Conservation (phyloP, 1,140 invertebrate species). For the Yoshiicerus persimilis region DNA sequence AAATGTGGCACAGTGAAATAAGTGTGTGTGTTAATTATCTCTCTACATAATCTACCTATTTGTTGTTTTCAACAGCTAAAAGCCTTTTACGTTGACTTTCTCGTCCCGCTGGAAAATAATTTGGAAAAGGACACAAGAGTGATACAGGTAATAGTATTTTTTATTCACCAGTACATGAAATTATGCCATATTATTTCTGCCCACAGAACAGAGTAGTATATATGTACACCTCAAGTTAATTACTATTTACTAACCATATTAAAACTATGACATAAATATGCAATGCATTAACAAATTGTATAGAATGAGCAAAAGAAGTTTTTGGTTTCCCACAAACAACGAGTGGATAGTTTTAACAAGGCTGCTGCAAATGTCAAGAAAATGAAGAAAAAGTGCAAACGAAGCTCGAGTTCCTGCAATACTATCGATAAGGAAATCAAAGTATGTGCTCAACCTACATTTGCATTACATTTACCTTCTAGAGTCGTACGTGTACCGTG, state of each 20-base stretch:
- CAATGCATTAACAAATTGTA: not conserved
- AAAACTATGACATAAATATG: not conserved
- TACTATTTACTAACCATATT: no score
- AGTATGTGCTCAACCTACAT: slow-evolving; percentile 56
- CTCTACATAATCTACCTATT: not conserved
- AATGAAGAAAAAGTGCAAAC: slow-evolving; percentile 78
- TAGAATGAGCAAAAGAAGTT: slow-evolving; percentile 88
- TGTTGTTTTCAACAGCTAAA: slow-evolving; percentile 67
- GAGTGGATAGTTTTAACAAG: slow-evolving; percentile 84
- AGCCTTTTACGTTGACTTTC: slow-evolving; percentile 88
- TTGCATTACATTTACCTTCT: not conserved
- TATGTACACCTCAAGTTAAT: no score
- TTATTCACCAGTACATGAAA: no score
- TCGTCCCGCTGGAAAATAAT: slow-evolving; percentile 88
- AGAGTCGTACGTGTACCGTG: not conserved
- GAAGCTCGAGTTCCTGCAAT: slow-evolving; percentile 64
- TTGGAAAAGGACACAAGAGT: slow-evolving; percentile 91
- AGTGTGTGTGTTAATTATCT: not conserved
- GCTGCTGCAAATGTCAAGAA: slow-evolving; percentile 86
- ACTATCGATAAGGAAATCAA: slow-evolving; percentile 87
- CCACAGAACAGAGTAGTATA: no score
- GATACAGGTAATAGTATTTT: slow-evolving; percentile 69
- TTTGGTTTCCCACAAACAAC: slow-evolving; percentile 81
- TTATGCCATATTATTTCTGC: no score
- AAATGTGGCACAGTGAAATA: not conserved